Percentiles rank a stretch among this genome's conserved stretches.
These are phyloP conservation scores for Ylistrum balloti DNA, from an alignment of 1,140 invertebrate species.

Conservation along the genomic window DNA sequence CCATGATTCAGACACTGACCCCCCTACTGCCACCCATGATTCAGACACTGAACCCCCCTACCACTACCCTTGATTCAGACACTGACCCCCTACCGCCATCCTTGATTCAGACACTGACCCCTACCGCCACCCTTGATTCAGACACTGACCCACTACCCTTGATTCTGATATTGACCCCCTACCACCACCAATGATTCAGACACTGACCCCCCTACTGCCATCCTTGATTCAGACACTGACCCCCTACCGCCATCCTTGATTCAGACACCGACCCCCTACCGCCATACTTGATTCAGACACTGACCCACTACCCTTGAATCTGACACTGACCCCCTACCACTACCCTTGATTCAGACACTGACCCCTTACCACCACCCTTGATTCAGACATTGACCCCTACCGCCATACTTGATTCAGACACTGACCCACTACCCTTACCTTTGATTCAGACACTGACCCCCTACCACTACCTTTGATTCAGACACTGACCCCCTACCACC, in stretches of 20 bases:
- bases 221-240: neutral
- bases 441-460: neutral
- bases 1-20: neutral
- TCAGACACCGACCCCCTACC: neutral
- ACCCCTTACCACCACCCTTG: too few species aligned
- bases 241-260: neutral
- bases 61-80: neutral
- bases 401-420: too few species aligned
- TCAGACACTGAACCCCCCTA: neutral
- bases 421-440: neutral
- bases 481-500: neutral
- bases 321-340: neutral
- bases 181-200: neutral
- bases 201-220: neutral
- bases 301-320: too few species aligned
- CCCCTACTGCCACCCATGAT: neutral
- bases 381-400: too few species aligned
- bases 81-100: neutral
- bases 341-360: too few species aligned
- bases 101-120: neutral
- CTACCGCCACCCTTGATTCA: neutral
- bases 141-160: neutral
- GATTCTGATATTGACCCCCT: neutral
- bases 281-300: too few species aligned
- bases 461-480: neutral